phyloP scores from a whole-genome alignment of 1,140 invertebrate species.

The Danaus plexippus region DNA sequence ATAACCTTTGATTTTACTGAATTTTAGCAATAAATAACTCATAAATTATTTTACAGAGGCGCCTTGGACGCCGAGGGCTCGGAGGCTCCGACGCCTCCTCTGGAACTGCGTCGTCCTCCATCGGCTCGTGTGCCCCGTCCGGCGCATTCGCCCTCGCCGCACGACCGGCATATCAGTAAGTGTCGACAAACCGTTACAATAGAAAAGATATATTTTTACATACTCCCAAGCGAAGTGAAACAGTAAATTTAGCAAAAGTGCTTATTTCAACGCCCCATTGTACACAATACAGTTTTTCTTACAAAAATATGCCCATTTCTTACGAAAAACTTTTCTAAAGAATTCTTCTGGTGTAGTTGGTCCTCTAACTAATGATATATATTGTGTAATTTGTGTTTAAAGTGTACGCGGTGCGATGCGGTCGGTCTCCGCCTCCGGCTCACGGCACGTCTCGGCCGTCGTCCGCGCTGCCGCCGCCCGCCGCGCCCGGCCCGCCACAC shows the following conservation, averaged over 20 bases:
- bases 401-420: conserved; percentile 43
- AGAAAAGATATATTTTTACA: conserved; percentile 1
- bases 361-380: too few species aligned
- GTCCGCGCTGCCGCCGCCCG: conserved; percentile 46
- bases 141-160: conserved; percentile 56
- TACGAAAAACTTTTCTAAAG: too few species aligned
- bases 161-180: conserved; percentile 82
- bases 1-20: too few species aligned
- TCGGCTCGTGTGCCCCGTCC: conserved; percentile 69
- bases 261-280: too few species aligned
- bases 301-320: too few species aligned
- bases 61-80: conserved; percentile 75
- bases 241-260: too few species aligned
- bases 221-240: background rate
- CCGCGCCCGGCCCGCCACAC: conserved; percentile 76
- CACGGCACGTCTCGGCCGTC: conserved; percentile 54
- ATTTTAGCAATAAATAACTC: too few species aligned
- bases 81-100: conserved; percentile 79
- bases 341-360: too few species aligned
- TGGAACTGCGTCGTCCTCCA: conserved; percentile 78
- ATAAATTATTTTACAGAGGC: conserved; percentile 16
- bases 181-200: conserved; percentile 5
- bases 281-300: too few species aligned
- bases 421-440: conserved; percentile 49
- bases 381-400: conserved; percentile 2